Evolutionary conservation across 2,113 vertebrate species (phyloP).

Genomic region (Poeciliopsis occidentalis): DNA sequence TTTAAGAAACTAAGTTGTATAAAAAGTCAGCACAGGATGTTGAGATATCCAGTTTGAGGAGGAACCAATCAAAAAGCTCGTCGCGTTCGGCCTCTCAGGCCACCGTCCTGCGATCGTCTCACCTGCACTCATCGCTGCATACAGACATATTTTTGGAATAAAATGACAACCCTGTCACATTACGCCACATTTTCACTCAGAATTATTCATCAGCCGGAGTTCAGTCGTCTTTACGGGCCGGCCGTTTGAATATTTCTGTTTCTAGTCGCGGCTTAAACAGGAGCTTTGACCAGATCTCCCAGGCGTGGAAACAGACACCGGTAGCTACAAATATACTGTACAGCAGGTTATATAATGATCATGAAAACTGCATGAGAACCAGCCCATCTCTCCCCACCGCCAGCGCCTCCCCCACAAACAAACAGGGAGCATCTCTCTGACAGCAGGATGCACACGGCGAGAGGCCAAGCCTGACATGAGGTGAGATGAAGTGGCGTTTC

Average conservation of each 20-base stretch:
- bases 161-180: constrained; percentile 67
- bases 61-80: neutral
- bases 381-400: constrained; percentile 9
- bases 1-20: neutral
- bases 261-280: constrained; percentile 65
- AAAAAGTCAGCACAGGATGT: neutral
- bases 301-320: constrained; percentile 39
- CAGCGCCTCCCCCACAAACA: constrained; percentile 8
- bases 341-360: constrained; percentile 59
- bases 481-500: constrained; percentile 62
- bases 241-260: constrained; percentile 78
- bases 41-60: neutral
- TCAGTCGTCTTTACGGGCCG: constrained; percentile 59
- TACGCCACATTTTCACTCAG: constrained; percentile 56
- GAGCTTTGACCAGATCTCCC: constrained; percentile 48
- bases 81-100: neutral
- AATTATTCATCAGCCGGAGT: constrained; percentile 71
- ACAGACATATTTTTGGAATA: constrained; percentile 13
- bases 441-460: constrained; percentile 7
- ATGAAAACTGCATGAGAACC: constrained; percentile 62
- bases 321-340: constrained; percentile 36
- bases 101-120: constrained; percentile 12
- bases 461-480: constrained; percentile 54
- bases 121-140: constrained; percentile 23
- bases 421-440: constrained; percentile 38